phyloP scores from a whole-genome alignment of 2,797 vertebrate species.

The Zenarchopterus dispar region DNA sequence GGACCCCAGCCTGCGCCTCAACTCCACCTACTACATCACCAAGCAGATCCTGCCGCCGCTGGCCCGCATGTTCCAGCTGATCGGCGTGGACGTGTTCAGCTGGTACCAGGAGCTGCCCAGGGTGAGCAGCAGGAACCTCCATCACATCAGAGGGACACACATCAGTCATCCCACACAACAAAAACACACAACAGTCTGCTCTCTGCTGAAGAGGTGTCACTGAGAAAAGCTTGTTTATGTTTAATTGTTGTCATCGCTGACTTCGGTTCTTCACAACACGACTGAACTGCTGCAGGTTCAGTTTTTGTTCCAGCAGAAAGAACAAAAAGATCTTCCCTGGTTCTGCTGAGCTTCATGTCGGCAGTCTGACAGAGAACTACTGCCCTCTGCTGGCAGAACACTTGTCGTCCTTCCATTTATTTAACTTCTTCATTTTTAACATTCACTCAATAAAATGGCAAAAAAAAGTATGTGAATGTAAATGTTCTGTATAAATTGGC shows the following conservation, averaged over 20 bases:
- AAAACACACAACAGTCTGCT: too few relatives aligned
- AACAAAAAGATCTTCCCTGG: conserved; percentile 52
- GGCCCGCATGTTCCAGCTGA: conserved; percentile 91
- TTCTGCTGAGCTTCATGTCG: conserved; percentile 27
- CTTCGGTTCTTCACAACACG: too few relatives aligned
- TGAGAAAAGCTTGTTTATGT: too few relatives aligned
- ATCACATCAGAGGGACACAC: neutral
- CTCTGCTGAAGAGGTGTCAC: too few relatives aligned
- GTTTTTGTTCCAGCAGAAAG: too few relatives aligned
- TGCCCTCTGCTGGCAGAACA: conserved; percentile 65
- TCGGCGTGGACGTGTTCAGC: conserved; percentile 94
- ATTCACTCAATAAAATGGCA: too few relatives aligned
- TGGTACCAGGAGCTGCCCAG: conserved; percentile 97
- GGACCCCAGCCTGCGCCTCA: conserved; percentile 89
- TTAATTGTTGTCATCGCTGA: too few relatives aligned
- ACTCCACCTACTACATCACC: conserved; percentile 93
- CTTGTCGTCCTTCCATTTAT: too few relatives aligned
- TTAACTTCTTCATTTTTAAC: too few relatives aligned
- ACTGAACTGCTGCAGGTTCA: too few relatives aligned
- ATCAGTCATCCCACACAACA: neutral
- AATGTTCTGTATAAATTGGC: too few relatives aligned
- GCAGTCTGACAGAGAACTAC: conserved; percentile 11
- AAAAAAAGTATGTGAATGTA: too few relatives aligned
- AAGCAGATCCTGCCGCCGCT: conserved; percentile 97
- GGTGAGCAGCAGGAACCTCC: conserved; percentile 77